Evolutionary conservation across 2,797 vertebrate genomes (phyloP).

Genomic region (Fundulus diaphanus): DNA sequence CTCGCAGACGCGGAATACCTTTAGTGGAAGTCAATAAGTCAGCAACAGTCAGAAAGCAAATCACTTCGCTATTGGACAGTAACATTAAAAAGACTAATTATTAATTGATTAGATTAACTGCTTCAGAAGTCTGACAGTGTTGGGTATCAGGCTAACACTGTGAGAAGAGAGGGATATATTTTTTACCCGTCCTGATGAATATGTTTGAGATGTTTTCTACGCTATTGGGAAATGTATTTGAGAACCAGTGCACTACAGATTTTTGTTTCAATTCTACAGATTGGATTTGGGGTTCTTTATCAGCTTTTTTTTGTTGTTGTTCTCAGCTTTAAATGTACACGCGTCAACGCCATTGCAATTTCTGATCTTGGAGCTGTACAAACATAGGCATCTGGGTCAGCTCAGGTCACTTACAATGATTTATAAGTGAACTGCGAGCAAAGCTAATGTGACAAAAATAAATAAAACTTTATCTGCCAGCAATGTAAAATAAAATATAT

Average conservation of each 20-base stretch:
- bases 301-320: neutral
- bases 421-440: neutral
- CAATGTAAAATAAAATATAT: neutral
- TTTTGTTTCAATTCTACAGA: constrained; percentile 5
- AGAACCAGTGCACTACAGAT: constrained; percentile 1
- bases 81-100: constrained; percentile 11
- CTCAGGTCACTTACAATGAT: neutral
- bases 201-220: constrained; percentile 11
- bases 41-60: constrained; percentile 34
- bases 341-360: constrained; percentile 23
- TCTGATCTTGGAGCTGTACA: neutral
- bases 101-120: too few relatives aligned
- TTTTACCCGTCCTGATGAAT: constrained; percentile 6
- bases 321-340: constrained; percentile 12
- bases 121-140: neutral
- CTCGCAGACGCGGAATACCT: constrained; percentile 56
- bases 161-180: constrained; percentile 16
- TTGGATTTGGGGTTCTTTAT: neutral
- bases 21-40: constrained; percentile 56
- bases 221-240: neutral
- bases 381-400: neutral
- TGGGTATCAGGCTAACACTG: neutral
- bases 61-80: constrained; percentile 49
- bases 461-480: neutral
- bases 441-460: neutral